Evolutionary conservation across 64 coral and sea anemone species (phyloP).

Genomic region (Trachythela sp.): DNA sequence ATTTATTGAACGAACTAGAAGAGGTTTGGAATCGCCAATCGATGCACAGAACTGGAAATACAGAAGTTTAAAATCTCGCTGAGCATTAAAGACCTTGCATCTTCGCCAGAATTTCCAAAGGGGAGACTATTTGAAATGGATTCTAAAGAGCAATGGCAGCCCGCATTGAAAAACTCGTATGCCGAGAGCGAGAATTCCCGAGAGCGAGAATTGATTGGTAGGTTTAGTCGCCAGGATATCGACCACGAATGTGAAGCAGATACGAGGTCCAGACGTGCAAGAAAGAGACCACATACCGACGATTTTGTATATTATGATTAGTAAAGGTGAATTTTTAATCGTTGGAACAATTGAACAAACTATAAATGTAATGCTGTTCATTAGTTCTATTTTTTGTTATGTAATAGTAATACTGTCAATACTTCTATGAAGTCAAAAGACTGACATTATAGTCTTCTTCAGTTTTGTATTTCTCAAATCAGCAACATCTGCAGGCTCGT

Average conservation of each 20-base stretch:
- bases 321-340: background rate
- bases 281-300: conserved; percentile 37
- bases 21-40: conserved; percentile 44
- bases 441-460: too few species aligned
- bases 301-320: conserved; percentile 57
- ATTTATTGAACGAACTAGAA: conserved; percentile 28
- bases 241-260: conserved; percentile 37
- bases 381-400: too few species aligned
- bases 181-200: conserved; percentile 34
- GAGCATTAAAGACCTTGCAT: conserved; percentile 44
- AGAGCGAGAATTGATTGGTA: conserved; percentile 58
- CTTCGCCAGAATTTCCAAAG: conserved; percentile 48
- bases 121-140: conserved; percentile 48
- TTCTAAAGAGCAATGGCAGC: conserved; percentile 49
- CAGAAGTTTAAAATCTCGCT: conserved; percentile 31
- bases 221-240: conserved; percentile 16
- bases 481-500: too few species aligned
- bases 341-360: too few species aligned
- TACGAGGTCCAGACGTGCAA: conserved; percentile 39
- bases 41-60: conserved; percentile 35
- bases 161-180: conserved; percentile 20
- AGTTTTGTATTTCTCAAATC: too few species aligned
- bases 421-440: too few species aligned
- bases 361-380: too few species aligned
- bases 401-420: too few species aligned